These are phyloP conservation scores for Pyralis farinalis DNA, from an alignment of 2,888 invertebrate species.

Conservation along the genomic window DNA sequence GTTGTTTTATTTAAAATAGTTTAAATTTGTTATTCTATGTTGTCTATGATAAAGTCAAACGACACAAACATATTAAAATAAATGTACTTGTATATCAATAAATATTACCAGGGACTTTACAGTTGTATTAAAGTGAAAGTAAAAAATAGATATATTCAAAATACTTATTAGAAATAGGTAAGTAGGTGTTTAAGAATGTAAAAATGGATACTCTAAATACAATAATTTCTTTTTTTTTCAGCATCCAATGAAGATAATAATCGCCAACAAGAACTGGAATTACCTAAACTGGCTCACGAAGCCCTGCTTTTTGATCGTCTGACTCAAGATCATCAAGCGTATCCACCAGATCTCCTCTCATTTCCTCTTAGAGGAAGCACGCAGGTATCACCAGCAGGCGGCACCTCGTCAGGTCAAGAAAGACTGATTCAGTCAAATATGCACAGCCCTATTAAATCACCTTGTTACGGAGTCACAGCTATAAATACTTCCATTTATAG, in stretches of 20 bases:
- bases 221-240: constrained; percentile 38
- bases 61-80: no score
- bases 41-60: no score
- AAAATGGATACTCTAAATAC: no score
- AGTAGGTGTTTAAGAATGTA: no score
- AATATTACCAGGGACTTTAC: no score
- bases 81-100: no score
- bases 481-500: constrained; percentile 50
- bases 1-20: no score
- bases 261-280: constrained; percentile 80
- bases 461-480: constrained; percentile 50
- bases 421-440: constrained; percentile 22
- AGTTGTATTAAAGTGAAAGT: no score
- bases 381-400: constrained; percentile 74
- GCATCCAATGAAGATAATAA: constrained; percentile 83
- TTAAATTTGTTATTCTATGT: no score
- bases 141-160: no score
- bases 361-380: constrained; percentile 82
- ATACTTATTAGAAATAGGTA: no score
- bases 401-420: constrained; percentile 28
- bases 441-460: constrained; percentile 63
- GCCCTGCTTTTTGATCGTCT: constrained; percentile 63
- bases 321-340: constrained; percentile 79
- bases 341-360: constrained; percentile 91
- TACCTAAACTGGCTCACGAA: constrained; percentile 75